Evolutionary conservation across 2,113 vertebrate genomes (phyloP).

Genomic region (Limanda limanda): DNA sequence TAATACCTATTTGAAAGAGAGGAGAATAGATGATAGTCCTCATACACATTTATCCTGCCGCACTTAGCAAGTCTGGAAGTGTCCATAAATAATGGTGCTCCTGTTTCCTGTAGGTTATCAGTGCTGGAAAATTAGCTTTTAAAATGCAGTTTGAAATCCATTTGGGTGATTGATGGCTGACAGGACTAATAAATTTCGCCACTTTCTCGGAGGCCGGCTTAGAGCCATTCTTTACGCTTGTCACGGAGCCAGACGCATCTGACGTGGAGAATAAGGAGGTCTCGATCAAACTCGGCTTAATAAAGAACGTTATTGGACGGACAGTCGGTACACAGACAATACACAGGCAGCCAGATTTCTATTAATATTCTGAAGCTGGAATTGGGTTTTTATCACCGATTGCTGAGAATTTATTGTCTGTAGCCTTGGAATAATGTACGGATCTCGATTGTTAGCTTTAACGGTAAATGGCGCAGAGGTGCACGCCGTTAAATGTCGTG

Average conservation of each 20-base stretch:
- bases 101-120: conserved; percentile 83
- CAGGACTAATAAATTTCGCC: conserved; percentile 84
- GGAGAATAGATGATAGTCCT: conserved; percentile 47
- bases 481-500: background rate
- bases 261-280: conserved; percentile 76
- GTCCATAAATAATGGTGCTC: conserved; percentile 82
- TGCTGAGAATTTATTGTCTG: conserved; percentile 14
- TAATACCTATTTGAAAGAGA: conserved; percentile 64
- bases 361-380: conserved; percentile 16
- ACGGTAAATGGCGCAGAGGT: background rate
- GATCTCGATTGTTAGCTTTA: background rate
- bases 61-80: conserved; percentile 79
- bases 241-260: conserved; percentile 79
- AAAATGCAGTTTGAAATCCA: conserved; percentile 88
- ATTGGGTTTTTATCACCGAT: conserved; percentile 28
- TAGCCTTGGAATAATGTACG: background rate
- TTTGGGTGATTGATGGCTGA: conserved; percentile 87
- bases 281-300: conserved; percentile 74
- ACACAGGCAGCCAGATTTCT: conserved; percentile 10
- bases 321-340: conserved; percentile 58
- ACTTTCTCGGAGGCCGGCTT: conserved; percentile 77
- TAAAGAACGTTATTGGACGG: conserved; percentile 70
- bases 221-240: conserved; percentile 81
- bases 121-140: conserved; percentile 87
- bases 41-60: conserved; percentile 74